Evolutionary conservation across 2,888 invertebrate genomes (phyloP), one percentile per base, ranked within the genome.

Genomic region (Tipula confusa): DNA sequence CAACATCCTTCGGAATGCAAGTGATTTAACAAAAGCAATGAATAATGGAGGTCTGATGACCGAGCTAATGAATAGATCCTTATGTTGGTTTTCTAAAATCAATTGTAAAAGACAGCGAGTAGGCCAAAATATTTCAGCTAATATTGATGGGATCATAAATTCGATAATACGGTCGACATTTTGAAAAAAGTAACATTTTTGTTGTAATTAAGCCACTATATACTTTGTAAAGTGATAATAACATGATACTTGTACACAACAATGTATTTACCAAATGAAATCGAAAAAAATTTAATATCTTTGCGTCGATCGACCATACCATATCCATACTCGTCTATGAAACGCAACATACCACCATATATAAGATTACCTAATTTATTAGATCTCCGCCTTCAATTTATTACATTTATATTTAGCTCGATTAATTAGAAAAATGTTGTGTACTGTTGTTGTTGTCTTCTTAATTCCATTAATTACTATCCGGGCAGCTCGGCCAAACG

Each of bases 321-420:
- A 18, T 18, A 48, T 38, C 33, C 33, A 33, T 33, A 33, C 11
- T 33, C 33, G 33, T 33, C 33, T 3, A 4, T 11, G 11, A 9
- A 18, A 48, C 6, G 24, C 64, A 64, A 64, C 64, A 64, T 24
- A 24, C 24, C 64, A 24, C 64, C 64, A 24, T 64, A n/a, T n/a
- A n/a, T n/a, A 64, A 18, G 24, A 64, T 64, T 64, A 64, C 64
- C 64, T 64, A 64, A 64, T 64, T 64, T 64, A 64, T 64, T 64
- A 64, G 64, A 64, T 64, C 64, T 18, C 64, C 64, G 64, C 64
- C 64, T 64, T 64, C 64, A 64, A 64, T 64, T 64, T 64, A 64
- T 64, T 64, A 64, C 64, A 64, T 64, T 24, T 64, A 7, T 64
- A 64, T 64, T 64, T 64, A 64, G 64, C 64, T 64, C 64, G 64